Base-by-base conservation (phyloP, 2,797 vertebrate species). In the Rhinatrema bivittatum region DNA sequence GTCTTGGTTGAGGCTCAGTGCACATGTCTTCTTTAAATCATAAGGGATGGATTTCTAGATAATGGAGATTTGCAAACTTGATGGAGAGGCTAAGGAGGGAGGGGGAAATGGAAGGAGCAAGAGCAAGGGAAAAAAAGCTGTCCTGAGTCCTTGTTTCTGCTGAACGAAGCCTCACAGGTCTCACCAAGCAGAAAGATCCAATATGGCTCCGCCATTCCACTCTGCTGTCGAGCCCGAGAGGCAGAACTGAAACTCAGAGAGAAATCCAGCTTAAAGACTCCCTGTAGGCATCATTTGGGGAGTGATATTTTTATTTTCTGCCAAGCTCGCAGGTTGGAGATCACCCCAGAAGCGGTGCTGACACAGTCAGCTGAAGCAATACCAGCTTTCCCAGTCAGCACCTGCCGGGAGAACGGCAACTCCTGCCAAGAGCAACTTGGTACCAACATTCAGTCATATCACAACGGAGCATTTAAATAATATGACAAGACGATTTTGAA, bases 371-470 rank as follows among this genome's bases (percentile, higher is more conserved):
- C 77, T 74, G 68, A 63, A 50, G 62, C 77, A 71, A 70, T 68
- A 88, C 85, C 81, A 79, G 78, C 84, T 85, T 82, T 81, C 69
- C 75, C 60, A 72, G 51, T 78, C 78, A 65, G 70, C 79, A 87
- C 86, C 88, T 76, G 90, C 87, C 87, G 87, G 85, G 81, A 54
- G 56, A 65, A 45, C 78, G 46, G 57, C 80, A 67, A 70, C 34
- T 70, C 46, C 56, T 76, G 80, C 75, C 79, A 77, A 76, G 71
- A 75, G 69, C 69, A 83, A 78, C 86, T 85, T 68, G 73, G 80
- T 85, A 85, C 82, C 79, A 78, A 83, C 84, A n/a, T 87, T 85
- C 84, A 83, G 66, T 74, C 77, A 76, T 85, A 83, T 88, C 75
- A 72, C 75, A 79, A 73, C 70, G 74, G 39, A 57, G 66, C 76